Conservation (phyloP, 2,113 vertebrate species). For the Varanus komodoensis region DNA sequence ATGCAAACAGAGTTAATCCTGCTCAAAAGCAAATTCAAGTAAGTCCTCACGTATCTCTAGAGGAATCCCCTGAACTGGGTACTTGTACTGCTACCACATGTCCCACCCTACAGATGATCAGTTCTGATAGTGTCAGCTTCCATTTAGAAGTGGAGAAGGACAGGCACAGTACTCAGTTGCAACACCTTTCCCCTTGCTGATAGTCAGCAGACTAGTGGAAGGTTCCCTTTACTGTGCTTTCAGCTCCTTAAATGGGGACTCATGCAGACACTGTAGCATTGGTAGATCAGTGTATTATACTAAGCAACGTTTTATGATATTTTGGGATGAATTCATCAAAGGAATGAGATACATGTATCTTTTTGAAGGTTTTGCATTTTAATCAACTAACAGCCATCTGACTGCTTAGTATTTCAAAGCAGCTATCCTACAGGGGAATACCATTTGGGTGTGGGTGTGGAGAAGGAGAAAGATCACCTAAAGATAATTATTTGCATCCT, state of each 20-base stretch:
- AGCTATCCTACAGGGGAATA: neutral
- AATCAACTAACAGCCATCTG: conserved; percentile 28
- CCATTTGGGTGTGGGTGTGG: neutral
- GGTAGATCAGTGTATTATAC: neutral
- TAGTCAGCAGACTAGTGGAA: neutral
- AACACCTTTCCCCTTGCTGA: neutral
- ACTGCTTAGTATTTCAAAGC: conserved; percentile 30
- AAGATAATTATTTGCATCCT: conserved; percentile 37
- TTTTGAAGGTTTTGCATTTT: conserved; percentile 57
- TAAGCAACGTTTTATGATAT: conserved; percentile 61
- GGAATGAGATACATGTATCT: conserved; percentile 37
- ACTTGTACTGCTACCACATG: neutral
- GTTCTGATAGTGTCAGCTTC: neutral
- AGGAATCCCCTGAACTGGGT: neutral
- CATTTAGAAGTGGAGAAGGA: neutral
- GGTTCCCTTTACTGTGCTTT: neutral
- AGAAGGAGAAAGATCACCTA: neutral
- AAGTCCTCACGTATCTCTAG: too few relatives aligned
- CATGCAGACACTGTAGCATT: conserved; percentile 8
- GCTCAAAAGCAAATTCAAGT: too few relatives aligned
- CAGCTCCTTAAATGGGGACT: neutral
- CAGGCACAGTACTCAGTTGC: neutral
- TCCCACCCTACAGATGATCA: neutral
- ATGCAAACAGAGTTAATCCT: too few relatives aligned
- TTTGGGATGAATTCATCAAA: conserved; percentile 63